Percentiles rank a stretch among this genome's conserved stretches.
phyloP scores from a whole-genome alignment of 2,888 invertebrate species.

The Torymus tubicola region DNA sequence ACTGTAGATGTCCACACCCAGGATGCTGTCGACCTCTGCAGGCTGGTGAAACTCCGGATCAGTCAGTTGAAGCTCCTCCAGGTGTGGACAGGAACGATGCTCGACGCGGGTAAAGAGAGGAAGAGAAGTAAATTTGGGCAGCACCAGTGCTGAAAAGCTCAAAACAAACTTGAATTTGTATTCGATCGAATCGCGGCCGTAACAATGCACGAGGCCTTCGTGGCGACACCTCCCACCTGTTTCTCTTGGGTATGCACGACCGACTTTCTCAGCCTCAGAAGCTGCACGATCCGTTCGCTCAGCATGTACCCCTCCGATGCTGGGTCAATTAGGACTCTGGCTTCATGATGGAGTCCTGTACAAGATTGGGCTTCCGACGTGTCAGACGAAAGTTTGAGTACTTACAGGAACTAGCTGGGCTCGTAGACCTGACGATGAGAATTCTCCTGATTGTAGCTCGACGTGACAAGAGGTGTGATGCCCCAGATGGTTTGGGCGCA shows the following conservation, averaged over 20 bases:
- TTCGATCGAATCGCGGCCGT: not conserved
- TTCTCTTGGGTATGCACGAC: not conserved
- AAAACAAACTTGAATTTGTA: conserved; percentile 3
- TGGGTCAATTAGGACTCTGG: conserved; percentile 8
- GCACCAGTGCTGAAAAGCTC: conserved; percentile 20
- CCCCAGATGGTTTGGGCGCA: no score
- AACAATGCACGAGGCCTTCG: not conserved
- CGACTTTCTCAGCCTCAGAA: conserved; percentile 13
- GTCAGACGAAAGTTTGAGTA: not conserved
- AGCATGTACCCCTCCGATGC: conserved; percentile 6
- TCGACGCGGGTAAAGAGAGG: not conserved
- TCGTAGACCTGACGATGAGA: not conserved
- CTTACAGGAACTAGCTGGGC: not conserved
- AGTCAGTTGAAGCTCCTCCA: conserved; percentile 4
- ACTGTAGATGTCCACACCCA: conserved; percentile 10
- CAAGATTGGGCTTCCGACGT: not conserved
- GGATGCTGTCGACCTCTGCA: conserved; percentile 10
- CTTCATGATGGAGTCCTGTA: conserved; percentile 6
- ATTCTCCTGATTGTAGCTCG: not conserved
- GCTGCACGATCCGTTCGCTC: not conserved
- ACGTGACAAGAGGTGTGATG: not conserved
- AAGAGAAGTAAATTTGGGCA: not conserved
- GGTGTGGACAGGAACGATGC: not conserved
- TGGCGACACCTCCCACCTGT: not conserved
- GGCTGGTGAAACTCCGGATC: conserved; percentile 21